Percentiles rank a stretch among this genome's conserved stretches.
Conservation (phyloP, 2,888 invertebrate species). For the Epinotia nisella region DNA sequence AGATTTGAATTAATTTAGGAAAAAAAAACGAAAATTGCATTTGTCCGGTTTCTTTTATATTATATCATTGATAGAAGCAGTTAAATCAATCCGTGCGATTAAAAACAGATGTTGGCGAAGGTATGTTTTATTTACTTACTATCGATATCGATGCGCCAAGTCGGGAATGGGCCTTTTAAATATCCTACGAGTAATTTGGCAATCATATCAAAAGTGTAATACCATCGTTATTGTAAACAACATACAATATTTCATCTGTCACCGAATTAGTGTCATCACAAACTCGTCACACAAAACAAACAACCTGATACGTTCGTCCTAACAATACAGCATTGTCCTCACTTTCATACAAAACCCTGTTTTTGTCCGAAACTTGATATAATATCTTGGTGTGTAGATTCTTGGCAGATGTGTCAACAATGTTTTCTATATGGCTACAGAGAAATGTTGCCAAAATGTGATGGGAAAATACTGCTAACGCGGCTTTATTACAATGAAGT, state of each 20-base stretch:
- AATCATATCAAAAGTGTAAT: not conserved
- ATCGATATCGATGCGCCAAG: too few relatives aligned
- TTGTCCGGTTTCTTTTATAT: too few relatives aligned
- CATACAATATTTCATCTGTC: not conserved
- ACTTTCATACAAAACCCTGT: conserved; percentile 1
- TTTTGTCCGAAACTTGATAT: conserved; percentile 20
- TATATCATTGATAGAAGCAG: too few relatives aligned
- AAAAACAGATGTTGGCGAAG: too few relatives aligned
- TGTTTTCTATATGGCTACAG: not conserved
- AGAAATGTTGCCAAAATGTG: not conserved
- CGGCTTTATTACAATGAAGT: not conserved
- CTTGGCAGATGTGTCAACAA: conserved; percentile 1
- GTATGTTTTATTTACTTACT: too few relatives aligned
- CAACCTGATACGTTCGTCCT: conserved; percentile 1
- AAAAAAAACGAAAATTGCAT: too few relatives aligned
- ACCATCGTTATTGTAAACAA: not conserved
- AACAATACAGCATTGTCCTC: conserved; percentile 14
- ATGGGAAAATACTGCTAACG: not conserved
- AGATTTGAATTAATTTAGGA: too few relatives aligned
- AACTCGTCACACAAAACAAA: conserved; percentile 4
- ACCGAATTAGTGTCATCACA: not conserved
- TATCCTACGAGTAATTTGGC: too few relatives aligned
- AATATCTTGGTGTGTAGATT: conserved; percentile 1
- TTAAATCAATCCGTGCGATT: too few relatives aligned
- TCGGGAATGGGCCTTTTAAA: too few relatives aligned